Conservation (phyloP, 2,888 invertebrate genomes). For the Drosophila rellima region DNA sequence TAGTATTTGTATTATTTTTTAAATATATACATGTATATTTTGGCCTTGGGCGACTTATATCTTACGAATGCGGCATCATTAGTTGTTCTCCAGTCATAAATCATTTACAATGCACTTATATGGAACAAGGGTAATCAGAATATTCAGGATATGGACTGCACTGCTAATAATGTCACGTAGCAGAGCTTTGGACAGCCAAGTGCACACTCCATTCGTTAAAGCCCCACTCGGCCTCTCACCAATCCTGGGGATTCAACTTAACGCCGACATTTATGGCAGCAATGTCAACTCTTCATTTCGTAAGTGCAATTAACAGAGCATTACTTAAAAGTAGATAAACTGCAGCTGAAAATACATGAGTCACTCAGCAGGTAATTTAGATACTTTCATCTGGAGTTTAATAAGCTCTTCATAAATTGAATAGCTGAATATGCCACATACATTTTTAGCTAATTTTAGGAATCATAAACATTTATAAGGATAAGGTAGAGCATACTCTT, state of each 20-base stretch:
- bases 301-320: constrained; percentile 38
- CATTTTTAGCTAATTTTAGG: constrained; percentile 3
- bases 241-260: constrained; percentile 30
- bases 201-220: constrained; percentile 44
- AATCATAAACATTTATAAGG: not conserved
- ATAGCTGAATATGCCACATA: not conserved
- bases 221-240: constrained; percentile 4
- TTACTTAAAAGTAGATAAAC: constrained; percentile 3
- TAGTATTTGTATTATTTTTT: constrained; percentile 27
- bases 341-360: not conserved
- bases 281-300: constrained; percentile 16
- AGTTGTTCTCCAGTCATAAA: constrained; percentile 71
- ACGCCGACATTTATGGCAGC: constrained; percentile 52
- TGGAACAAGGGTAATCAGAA: constrained; percentile 17
- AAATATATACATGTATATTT: not conserved
- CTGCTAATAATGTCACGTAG: constrained; percentile 79
- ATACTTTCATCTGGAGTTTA: not conserved
- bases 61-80: constrained; percentile 73
- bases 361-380: not conserved
- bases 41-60: constrained; percentile 38
- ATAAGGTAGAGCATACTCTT: constrained; percentile 4
- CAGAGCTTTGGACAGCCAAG: constrained; percentile 72
- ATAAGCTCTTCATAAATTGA: not conserved
- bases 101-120: constrained; percentile 55
- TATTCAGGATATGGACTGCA: constrained; percentile 61